phyloP scores from a whole-genome alignment of 2,888 invertebrate species.

The Adelognathus sp. region DNA sequence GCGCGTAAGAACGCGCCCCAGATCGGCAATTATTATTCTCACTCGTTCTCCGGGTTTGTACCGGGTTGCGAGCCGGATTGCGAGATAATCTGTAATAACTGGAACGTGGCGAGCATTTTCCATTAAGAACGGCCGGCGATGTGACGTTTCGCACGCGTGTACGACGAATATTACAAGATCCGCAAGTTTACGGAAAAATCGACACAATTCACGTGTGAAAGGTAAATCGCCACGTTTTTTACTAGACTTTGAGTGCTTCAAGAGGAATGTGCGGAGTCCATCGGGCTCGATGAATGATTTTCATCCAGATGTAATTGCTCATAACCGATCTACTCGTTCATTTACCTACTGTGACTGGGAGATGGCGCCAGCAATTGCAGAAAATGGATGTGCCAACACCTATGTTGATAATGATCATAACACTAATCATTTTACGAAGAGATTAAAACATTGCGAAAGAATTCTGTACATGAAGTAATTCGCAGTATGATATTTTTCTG shows the following conservation, averaged over 20 bases:
- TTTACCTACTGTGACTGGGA: too few relatives aligned
- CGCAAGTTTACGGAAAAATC: not conserved
- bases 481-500: too few relatives aligned
- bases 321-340: too few relatives aligned
- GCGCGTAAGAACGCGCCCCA: not conserved
- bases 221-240: not conserved
- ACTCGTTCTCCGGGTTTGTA: not conserved
- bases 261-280: not conserved
- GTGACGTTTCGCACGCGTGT: not conserved
- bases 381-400: too few relatives aligned
- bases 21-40: slow-evolving; percentile 21
- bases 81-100: slow-evolving; percentile 51
- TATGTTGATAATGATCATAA: too few relatives aligned
- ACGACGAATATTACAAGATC: not conserved
- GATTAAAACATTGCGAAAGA: too few relatives aligned
- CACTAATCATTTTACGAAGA: too few relatives aligned
- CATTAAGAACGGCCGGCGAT: not conserved
- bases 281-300: slow-evolving; percentile 15
- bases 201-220: too few relatives aligned
- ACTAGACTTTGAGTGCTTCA: not conserved
- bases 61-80: slow-evolving; percentile 31
- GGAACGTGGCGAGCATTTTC: slow-evolving; percentile 34
- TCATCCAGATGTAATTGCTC: too few relatives aligned
- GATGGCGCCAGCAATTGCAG: too few relatives aligned
- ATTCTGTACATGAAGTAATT: too few relatives aligned